These are phyloP conservation scores for Talpa occidentalis DNA, from an alignment of 2,113 vertebrate species.

Conservation along the genomic window DNA sequence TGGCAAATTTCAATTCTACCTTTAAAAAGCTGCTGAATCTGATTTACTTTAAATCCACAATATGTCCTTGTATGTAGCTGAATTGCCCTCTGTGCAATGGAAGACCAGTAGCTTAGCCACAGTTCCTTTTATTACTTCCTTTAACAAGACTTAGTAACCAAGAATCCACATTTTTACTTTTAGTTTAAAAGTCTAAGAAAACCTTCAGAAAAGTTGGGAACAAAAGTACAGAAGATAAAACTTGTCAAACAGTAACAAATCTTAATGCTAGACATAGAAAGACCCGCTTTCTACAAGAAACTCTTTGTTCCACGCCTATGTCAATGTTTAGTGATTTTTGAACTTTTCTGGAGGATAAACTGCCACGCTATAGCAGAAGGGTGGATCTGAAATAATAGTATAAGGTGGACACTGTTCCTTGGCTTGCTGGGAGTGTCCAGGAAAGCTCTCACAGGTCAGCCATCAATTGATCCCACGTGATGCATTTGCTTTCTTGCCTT, in stretches of 20 bases:
- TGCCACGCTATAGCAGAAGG: background rate
- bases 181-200: slow-evolving; percentile 60
- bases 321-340: background rate
- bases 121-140: slow-evolving; percentile 67
- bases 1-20: slow-evolving; percentile 57
- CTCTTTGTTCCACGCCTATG: slow-evolving; percentile 37
- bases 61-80: slow-evolving; percentile 71
- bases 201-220: slow-evolving; percentile 62
- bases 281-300: slow-evolving; percentile 16
- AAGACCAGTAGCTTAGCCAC: slow-evolving; percentile 72
- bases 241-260: slow-evolving; percentile 39
- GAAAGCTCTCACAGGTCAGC: background rate
- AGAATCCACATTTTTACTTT: slow-evolving; percentile 54
- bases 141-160: slow-evolving; percentile 65
- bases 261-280: background rate
- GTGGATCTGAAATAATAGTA: background rate
- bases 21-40: slow-evolving; percentile 67
- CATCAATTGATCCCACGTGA: background rate
- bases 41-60: slow-evolving; percentile 65
- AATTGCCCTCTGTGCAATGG: slow-evolving; percentile 76
- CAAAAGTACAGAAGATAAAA: slow-evolving; percentile 69
- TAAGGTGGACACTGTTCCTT: background rate
- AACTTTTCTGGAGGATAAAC: background rate
- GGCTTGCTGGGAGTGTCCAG: background rate
- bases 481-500: background rate